phyloP scores from a whole-genome alignment of 1,140 invertebrate genomes.

The Eupeodes corollae region DNA sequence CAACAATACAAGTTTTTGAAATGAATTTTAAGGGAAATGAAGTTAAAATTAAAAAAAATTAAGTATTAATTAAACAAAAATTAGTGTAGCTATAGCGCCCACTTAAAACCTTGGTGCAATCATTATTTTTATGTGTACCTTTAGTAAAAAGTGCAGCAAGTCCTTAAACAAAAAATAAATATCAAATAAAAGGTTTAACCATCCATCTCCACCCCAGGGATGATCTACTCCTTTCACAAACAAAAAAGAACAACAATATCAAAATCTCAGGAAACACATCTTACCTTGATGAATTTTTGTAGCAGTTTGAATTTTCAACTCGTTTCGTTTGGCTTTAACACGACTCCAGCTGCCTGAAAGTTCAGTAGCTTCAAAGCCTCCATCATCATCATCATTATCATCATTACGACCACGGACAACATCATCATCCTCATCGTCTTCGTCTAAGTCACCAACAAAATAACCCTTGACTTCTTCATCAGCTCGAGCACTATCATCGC shows the following conservation, averaged over 20 bases:
- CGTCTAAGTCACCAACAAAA: slow-evolving; percentile 13
- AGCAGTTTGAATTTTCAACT: slow-evolving; percentile 30
- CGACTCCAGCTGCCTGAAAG: slow-evolving; percentile 33
- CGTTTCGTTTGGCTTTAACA: slow-evolving; percentile 31
- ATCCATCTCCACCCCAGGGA: neutral
- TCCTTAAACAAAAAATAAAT: neutral
- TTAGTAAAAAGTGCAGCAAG: too few species aligned
- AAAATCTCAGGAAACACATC: neutral
- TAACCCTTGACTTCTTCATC: slow-evolving; percentile 36
- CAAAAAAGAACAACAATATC: neutral
- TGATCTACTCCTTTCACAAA: neutral
- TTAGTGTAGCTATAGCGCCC: too few species aligned
- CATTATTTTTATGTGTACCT: too few species aligned
- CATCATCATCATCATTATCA: slow-evolving; percentile 19
- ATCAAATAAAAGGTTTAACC: neutral
- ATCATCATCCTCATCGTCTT: slow-evolving; percentile 26
- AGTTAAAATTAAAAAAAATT: too few species aligned
- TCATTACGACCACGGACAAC: slow-evolving; percentile 27
- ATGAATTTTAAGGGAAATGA: too few species aligned
- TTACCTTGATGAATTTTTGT: neutral
- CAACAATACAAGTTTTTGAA: too few species aligned
- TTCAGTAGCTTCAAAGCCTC: slow-evolving; percentile 20
- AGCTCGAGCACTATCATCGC: slow-evolving; percentile 23
- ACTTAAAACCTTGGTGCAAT: too few species aligned
- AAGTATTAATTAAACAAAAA: too few species aligned